A percentile compares a stretch with the other conserved stretches of the same genome.
phyloP scores from a whole-genome alignment of 2,888 invertebrate species.

The Pollenia angustigena region DNA sequence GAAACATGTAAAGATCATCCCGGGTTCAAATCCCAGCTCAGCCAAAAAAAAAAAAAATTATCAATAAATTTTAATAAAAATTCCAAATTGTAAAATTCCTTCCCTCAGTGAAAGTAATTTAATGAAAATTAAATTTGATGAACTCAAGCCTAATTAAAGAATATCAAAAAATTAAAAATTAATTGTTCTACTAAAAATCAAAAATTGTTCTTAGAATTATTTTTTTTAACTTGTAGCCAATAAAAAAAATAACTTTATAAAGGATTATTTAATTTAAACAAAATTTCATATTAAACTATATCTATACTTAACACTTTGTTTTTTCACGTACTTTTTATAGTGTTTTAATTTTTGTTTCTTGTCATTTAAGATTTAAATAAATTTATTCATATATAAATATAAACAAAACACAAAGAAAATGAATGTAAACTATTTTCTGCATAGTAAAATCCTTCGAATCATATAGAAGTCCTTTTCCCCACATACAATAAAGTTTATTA shows the following conservation, averaged over 20 bases:
- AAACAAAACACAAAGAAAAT: slow-evolving; percentile 15
- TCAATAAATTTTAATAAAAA: no score
- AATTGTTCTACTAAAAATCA: no score
- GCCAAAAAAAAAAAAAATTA: no score
- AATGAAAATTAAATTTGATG: no score
- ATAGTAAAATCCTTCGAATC: slow-evolving; percentile 30
- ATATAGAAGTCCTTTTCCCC: background rate
- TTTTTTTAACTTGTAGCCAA: background rate
- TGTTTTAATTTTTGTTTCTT: background rate
- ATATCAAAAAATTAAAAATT: no score
- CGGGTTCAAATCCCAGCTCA: no score
- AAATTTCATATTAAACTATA: slow-evolving; percentile 6
- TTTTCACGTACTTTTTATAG: background rate
- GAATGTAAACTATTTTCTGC: background rate
- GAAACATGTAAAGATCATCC: no score
- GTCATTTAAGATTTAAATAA: slow-evolving; percentile 30
- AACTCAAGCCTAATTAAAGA: no score
- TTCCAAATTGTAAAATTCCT: no score
- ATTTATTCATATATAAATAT: slow-evolving; percentile 33
- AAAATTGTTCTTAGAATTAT: no score
- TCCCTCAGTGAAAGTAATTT: no score
- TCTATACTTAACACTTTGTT: slow-evolving; percentile 21
- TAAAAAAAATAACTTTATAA: background rate
- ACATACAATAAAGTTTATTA: slow-evolving; percentile 42
- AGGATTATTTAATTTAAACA: background rate